Base-by-base conservation (phyloP, 1,140 invertebrate genomes). In the Drosophila pruinosa region DNA sequence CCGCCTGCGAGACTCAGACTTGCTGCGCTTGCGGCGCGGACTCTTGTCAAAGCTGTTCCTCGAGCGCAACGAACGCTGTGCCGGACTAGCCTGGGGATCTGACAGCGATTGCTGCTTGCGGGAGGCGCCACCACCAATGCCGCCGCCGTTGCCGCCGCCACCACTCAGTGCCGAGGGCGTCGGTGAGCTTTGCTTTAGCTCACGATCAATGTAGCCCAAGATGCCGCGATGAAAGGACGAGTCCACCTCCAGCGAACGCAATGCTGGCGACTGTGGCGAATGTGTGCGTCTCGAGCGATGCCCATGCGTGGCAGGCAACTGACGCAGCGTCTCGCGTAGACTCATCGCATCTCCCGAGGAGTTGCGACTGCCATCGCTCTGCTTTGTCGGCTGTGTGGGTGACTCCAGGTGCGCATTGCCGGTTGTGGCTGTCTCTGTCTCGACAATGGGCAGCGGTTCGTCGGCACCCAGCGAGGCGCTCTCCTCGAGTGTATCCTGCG, bases 81-180 rank as follows among this genome's bases (percentile, higher is more conserved):
- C 91, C 19, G 91, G 91, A 90, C 91, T 91, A 3, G 90, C 88
- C 64, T 91, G 89, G 3, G 91, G 91, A 78, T 91, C 91, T 1
- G 91, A 91, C 6, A 91, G 65, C 2, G 90, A 91, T 41, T 90
- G 90, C 43, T 89, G 68, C 34, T 91, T 91, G 21, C 85, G 78
- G 1, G 73, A 74, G 4, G 73, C 78, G 2, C 71, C 81, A 8
- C 58, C 63, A 15, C 45, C 72, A 4, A 54, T 74, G 1, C 31
- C 17, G 22, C 22, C 69, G 14, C 39, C 56, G 3, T 31, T 38
- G 7, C 57, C 59, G 15, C 36, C 38, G 14, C 15, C 38, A 4
- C 39, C 71, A n/a, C 50, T 82, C 2, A 77, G 19, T 0, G 79
- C 88, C 14, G 82, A 89, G 5, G 83, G 86, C 19, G 89, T 90